Percentiles rank a stretch among this genome's conserved stretches.
Evolutionary conservation across 1,140 invertebrate genomes (phyloP).

Genomic region (Drosophila nigromelanica): DNA sequence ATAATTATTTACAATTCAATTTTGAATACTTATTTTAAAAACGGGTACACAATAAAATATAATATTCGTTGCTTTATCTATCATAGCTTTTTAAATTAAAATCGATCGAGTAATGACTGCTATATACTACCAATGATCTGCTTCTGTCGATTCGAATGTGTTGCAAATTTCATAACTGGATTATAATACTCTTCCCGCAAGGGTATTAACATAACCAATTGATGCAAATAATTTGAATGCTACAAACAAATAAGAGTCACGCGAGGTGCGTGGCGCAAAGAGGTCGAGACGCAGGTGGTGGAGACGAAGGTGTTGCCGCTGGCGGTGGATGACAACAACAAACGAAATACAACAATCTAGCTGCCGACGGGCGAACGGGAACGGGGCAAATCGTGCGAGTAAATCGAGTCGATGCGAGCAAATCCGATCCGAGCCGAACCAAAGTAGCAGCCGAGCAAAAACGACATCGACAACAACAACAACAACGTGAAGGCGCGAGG

Average conservation of each 20-base stretch:
- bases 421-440: constrained; percentile 24
- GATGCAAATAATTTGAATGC: constrained; percentile 39
- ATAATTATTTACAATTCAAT: no score
- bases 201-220: constrained; percentile 24
- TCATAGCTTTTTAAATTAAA: no score
- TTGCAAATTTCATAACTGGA: neutral
- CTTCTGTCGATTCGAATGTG: neutral
- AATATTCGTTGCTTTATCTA: no score
- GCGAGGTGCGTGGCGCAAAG: constrained; percentile 39
- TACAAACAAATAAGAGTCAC: constrained; percentile 56
- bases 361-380: constrained; percentile 28
- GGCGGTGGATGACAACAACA: constrained; percentile 36
- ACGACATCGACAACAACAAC: constrained; percentile 1
- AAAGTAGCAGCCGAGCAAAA: constrained; percentile 21
- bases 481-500: constrained; percentile 41
- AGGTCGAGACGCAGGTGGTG: constrained; percentile 5
- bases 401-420: constrained; percentile 33
- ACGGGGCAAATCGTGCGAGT: constrained; percentile 42
- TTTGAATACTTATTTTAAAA: no score
- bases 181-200: neutral
- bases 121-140: no score
- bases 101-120: no score
- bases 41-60: no score
- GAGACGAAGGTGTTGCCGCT: constrained; percentile 6
- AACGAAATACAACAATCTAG: constrained; percentile 24